phyloP scores from a whole-genome alignment of 1,140 invertebrate genomes.

The Potamilus streckersoni region DNA sequence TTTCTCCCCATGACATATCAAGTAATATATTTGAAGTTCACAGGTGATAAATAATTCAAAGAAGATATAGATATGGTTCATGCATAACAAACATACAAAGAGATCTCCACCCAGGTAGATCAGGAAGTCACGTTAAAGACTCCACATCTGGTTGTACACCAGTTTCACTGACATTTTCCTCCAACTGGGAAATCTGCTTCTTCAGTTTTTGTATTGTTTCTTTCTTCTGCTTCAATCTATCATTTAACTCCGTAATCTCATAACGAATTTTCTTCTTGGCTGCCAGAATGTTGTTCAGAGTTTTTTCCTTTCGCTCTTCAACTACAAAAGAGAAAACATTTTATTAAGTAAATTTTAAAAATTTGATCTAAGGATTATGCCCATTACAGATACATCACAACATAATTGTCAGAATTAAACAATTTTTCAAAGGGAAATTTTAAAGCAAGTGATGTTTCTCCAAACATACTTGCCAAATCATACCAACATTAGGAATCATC shows the following conservation, averaged over 20 bases:
- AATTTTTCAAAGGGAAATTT: not conserved
- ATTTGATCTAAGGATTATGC: not conserved
- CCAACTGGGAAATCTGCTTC: constrained; percentile 81
- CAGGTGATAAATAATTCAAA: no score
- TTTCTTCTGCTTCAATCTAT: constrained; percentile 88
- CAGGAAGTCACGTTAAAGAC: no score
- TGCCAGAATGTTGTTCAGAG: constrained; percentile 80
- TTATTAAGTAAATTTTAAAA: not conserved
- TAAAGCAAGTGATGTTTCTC: not conserved
- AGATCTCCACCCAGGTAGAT: no score
- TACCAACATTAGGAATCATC: no score
- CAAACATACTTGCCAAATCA: no score
- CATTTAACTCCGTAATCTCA: constrained; percentile 89
- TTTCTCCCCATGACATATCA: no score
- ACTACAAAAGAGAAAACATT: constrained; percentile 73
- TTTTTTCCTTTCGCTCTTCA: constrained; percentile 90
- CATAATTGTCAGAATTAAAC: not conserved
- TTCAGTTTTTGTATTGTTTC: constrained; percentile 92
- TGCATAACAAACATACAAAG: no score
- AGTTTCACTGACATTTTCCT: constrained; percentile 21
- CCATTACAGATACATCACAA: not conserved
- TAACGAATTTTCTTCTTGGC: constrained; percentile 86
- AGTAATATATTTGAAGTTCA: no score
- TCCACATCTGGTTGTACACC: no score
- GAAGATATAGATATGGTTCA: no score